Evolutionary conservation across 2,888 invertebrate genomes (phyloP), one percentile per base, ranked within the genome.

Genomic region (Diarsia brunnea): DNA sequence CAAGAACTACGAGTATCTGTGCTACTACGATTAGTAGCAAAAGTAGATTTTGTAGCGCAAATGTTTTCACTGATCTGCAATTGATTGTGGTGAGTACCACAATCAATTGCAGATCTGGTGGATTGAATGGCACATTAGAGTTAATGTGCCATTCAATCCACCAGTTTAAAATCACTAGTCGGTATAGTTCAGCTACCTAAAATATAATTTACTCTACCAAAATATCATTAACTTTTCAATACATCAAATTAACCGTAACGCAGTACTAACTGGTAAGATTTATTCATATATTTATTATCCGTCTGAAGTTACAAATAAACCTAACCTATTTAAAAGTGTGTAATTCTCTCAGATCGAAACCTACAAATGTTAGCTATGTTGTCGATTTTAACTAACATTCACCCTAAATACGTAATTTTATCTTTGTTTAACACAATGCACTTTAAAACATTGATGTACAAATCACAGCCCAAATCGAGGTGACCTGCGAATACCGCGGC

Each of bases 301-400:
- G 27, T 73, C 61, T 1, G 8, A 47, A 64, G 61, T 70, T 27
- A 73, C 63, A 82, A 72, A 79, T 73, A 60, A 58, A 45, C 43
- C 49, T 79, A 73, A 79, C 68, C 77, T 74, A 79, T 72, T 70
- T 73, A 79, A 38, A 67, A 78, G 72, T 72, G 68, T 78, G 58
- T 78, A 72, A 78, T 79, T 68, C 51, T 58, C 49, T 38, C 19
- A 63, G 38, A 73, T 45, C 64, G 53, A 68, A 79, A 71, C 63
- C 69, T 69, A 74, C 76, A 45, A 71, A 53, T 78, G 68, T 78
- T 51, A 63, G 61, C 49, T 73, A 47, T 72, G 45, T 66, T 63
- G 27, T 21, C n/a, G 79, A 78, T 78, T 73, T 43, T 14, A 58
- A 75, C 38, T 38, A 16, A 51, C 53, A 67, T 73, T 79, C 47